phyloP scores from a whole-genome alignment of 2,888 invertebrate species.

The Melanargia galathea region DNA sequence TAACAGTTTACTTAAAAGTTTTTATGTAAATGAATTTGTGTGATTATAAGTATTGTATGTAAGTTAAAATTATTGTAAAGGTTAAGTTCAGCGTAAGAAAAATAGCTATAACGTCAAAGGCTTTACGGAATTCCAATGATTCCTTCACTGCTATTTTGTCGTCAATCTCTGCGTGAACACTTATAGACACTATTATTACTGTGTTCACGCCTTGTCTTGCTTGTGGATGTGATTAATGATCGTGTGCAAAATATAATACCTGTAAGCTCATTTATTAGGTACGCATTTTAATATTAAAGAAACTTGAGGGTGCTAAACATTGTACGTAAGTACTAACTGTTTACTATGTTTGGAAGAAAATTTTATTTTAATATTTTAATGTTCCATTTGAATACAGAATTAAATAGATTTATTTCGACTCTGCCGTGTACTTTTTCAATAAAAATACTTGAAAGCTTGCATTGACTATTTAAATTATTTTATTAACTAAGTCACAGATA shows the following conservation, averaged over 20 bases:
- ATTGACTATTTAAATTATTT: no score
- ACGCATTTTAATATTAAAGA: not conserved
- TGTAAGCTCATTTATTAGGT: not conserved
- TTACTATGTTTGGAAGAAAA: no score
- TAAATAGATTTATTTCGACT: no score
- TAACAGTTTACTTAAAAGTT: no score
- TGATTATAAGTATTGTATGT: no score
- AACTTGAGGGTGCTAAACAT: not conserved
- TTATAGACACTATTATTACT: slow-evolving; percentile 20
- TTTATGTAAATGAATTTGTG: no score
- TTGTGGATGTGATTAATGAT: slow-evolving; percentile 27
- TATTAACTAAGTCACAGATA: no score
- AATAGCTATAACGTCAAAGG: slow-evolving; percentile 8
- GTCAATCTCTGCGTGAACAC: slow-evolving; percentile 20
- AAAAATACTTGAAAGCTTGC: no score
- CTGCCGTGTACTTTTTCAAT: no score
- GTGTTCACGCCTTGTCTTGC: slow-evolving; percentile 29
- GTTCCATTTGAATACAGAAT: no score
- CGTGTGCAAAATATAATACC: not conserved
- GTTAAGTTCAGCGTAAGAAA: not conserved
- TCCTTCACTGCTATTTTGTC: slow-evolving; percentile 14
- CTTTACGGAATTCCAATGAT: slow-evolving; percentile 15
- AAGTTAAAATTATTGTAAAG: no score
- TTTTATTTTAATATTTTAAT: no score
- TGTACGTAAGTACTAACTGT: not conserved